Conservation (phyloP, 1,140 invertebrate species). For the Musca domestica region DNA sequence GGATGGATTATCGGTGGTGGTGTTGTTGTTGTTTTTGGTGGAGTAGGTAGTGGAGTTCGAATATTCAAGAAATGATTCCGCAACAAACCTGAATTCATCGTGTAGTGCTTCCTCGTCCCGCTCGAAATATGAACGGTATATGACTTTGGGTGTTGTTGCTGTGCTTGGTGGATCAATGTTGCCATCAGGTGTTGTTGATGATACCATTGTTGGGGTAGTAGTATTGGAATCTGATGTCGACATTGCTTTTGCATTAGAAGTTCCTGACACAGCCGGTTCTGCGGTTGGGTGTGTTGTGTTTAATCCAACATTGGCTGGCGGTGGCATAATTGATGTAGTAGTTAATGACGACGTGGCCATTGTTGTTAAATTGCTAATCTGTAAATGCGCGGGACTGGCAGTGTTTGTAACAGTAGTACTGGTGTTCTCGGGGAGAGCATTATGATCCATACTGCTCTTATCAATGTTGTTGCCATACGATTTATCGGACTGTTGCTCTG, state of each 20-base stretch:
- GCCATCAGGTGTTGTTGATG: constrained; percentile 4
- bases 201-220: not conserved
- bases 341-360: not conserved
- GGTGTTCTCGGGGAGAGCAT: not conserved
- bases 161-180: not conserved
- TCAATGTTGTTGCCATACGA: not conserved
- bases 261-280: too few species aligned
- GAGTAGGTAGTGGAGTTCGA: constrained; percentile 15
- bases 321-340: constrained; percentile 4
- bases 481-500: constrained; percentile 15
- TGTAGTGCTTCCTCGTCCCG: constrained; percentile 49
- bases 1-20: constrained; percentile 12
- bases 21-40: constrained; percentile 15
- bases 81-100: constrained; percentile 38
- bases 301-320: constrained; percentile 26
- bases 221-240: constrained; percentile 29
- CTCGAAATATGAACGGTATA: constrained; percentile 58
- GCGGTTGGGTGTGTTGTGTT: too few species aligned
- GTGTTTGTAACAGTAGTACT: constrained; percentile 6
- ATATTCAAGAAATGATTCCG: constrained; percentile 21
- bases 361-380: constrained; percentile 18
- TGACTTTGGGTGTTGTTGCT: constrained; percentile 32
- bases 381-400: constrained; percentile 25
- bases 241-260: too few species aligned
- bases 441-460: too few species aligned